Evolutionary conservation across 2,888 invertebrate species (phyloP).

Genomic region (Calameuta idolon): DNA sequence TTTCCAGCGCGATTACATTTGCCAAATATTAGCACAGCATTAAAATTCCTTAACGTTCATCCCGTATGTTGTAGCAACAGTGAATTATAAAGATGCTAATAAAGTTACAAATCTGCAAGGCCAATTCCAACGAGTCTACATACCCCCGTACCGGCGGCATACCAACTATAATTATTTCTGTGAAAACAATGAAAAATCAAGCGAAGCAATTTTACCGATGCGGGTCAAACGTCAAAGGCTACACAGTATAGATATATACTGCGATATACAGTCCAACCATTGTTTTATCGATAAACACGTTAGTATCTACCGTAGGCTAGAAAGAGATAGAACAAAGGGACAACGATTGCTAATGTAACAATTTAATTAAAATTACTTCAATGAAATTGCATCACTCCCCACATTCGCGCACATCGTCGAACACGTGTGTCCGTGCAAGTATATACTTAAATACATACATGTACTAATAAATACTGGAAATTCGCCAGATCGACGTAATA

Average conservation of each 20-base stretch:
- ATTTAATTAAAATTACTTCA: neutral
- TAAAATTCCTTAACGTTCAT: neutral
- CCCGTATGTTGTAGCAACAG: neutral
- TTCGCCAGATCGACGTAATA: neutral
- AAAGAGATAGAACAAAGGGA: neutral
- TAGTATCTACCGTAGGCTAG: neutral
- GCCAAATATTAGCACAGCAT: neutral
- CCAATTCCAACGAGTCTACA: neutral
- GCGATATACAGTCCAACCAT: neutral
- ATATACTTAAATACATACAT: neutral
- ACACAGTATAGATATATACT: neutral
- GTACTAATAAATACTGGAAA: neutral
- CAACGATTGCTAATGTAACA: neutral
- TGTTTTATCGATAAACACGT: neutral
- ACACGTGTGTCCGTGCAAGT: neutral
- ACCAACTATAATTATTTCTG: neutral
- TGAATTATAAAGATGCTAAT: neutral
- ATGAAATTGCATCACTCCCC: neutral
- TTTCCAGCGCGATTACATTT: neutral
- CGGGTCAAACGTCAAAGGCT: neutral
- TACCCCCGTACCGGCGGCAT: neutral
- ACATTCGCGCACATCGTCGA: neutral
- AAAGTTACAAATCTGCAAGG: neutral
- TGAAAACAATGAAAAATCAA: neutral
- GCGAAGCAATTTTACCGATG: neutral